phyloP scores from a whole-genome alignment of 2,113 vertebrate genomes.

The Speoplatyrhinus poulsoni region DNA sequence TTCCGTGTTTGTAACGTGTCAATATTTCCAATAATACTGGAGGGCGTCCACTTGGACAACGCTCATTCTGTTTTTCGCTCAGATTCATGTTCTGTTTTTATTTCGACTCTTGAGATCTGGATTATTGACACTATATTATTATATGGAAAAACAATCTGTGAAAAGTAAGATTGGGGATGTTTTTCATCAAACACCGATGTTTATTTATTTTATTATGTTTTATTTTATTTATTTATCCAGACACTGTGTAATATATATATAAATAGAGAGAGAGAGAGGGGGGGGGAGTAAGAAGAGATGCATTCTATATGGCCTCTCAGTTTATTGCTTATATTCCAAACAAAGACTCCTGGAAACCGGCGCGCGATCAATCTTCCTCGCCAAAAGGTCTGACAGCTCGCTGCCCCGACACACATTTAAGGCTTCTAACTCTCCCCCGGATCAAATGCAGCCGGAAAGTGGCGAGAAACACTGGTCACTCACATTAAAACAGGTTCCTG shows the following conservation, averaged over 20 bases:
- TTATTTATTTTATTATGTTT: conserved; percentile 50
- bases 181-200: conserved; percentile 39
- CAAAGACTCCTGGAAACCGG: conserved; percentile 97
- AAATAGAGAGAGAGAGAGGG: conserved; percentile 37
- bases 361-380: conserved; percentile 97
- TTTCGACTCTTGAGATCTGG: too few relatives aligned
- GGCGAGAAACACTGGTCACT: conserved; percentile 83
- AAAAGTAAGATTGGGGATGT: conserved; percentile 48
- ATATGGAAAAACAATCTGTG: conserved; percentile 14
- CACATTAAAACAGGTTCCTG: conserved; percentile 68
- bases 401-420: conserved; percentile 99
- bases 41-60: too few relatives aligned
- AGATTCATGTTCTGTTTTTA: too few relatives aligned
- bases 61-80: too few relatives aligned
- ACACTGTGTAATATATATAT: too few relatives aligned
- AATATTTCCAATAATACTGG: too few relatives aligned
- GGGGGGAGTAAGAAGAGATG: conserved; percentile 72
- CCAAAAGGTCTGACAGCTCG: conserved; percentile 99
- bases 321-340: conserved; percentile 99
- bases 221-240: conserved; percentile 51
- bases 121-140: too few relatives aligned
- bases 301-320: conserved; percentile 61
- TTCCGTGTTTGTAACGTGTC: too few relatives aligned
- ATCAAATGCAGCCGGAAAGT: conserved; percentile 94
- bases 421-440: conserved; percentile 92